Percentiles rank a stretch among this genome's conserved stretches.
Evolutionary conservation across 1,140 invertebrate genomes (phyloP).

Genomic region (Drosophila miranda): DNA sequence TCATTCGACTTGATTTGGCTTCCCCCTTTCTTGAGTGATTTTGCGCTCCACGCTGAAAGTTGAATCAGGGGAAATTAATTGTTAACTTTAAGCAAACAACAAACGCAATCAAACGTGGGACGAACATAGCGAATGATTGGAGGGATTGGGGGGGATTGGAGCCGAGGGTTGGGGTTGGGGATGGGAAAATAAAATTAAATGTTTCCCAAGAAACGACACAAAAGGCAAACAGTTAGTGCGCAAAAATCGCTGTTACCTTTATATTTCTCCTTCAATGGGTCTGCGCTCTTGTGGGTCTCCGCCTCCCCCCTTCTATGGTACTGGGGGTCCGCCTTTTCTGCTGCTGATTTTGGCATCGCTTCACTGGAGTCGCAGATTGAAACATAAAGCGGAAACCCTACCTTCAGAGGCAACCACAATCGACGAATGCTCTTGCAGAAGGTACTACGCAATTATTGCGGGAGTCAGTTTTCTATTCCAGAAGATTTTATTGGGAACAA

Average conservation of each 20-base stretch:
- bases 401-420: slow-evolving; percentile 8
- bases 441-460: neutral
- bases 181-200: slow-evolving; percentile 44
- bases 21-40: slow-evolving; percentile 66
- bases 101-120: slow-evolving; percentile 78
- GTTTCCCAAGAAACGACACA: slow-evolving; percentile 50
- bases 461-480: too few relatives aligned
- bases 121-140: slow-evolving; percentile 23
- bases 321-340: slow-evolving; percentile 1
- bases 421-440: slow-evolving; percentile 18
- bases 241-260: slow-evolving; percentile 51
- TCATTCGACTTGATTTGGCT: slow-evolving; percentile 67
- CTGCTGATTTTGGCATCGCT: slow-evolving; percentile 39
- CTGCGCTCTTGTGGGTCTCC: neutral
- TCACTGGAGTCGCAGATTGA: slow-evolving; percentile 43
- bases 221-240: slow-evolving; percentile 54
- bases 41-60: slow-evolving; percentile 14
- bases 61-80: slow-evolving; percentile 65
- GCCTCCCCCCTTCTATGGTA: neutral
- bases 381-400: slow-evolving; percentile 32
- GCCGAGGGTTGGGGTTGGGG: neutral
- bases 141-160: neutral
- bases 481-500: too few relatives aligned
- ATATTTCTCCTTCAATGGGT: slow-evolving; percentile 14
- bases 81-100: slow-evolving; percentile 79